Conservation (phyloP, 2,888 invertebrate genomes). For the Dynastes grantii region DNA sequence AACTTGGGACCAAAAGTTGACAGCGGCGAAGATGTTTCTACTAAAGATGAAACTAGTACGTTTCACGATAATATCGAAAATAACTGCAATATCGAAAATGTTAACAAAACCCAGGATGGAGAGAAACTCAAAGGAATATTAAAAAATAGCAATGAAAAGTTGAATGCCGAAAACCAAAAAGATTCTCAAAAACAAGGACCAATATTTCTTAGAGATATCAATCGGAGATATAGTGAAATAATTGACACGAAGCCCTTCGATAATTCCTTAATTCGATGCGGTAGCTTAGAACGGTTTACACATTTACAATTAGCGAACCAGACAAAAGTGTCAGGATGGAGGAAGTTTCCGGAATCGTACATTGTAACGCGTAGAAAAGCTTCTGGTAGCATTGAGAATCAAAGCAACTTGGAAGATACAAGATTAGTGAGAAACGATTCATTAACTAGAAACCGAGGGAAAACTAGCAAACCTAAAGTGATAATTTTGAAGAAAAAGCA, state of each 20-base stretch:
- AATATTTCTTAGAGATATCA: slow-evolving; percentile 60
- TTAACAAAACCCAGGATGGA: slow-evolving; percentile 3
- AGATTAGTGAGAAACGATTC: slow-evolving; percentile 23
- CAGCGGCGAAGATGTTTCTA: slow-evolving; percentile 53
- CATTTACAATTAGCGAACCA: slow-evolving; percentile 33
- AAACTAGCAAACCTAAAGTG: slow-evolving; percentile 59
- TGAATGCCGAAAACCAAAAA: slow-evolving; percentile 60
- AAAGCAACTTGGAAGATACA: slow-evolving; percentile 2
- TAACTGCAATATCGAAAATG: not conserved
- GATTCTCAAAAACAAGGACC: slow-evolving; percentile 52
- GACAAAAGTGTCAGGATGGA: slow-evolving; percentile 58
- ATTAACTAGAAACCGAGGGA: slow-evolving; percentile 41
- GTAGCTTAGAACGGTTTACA: slow-evolving; percentile 68
- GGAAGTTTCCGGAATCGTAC: slow-evolving; percentile 70
- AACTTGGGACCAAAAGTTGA: slow-evolving; percentile 69
- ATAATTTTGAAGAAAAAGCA: slow-evolving; percentile 63
- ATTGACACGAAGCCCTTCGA: slow-evolving; percentile 71
- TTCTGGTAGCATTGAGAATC: slow-evolving; percentile 8
- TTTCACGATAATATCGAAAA: not conserved
- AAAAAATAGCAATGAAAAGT: slow-evolving; percentile 63
- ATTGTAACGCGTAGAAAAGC: slow-evolving; percentile 65
- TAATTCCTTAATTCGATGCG: slow-evolving; percentile 70
- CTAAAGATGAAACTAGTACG: slow-evolving; percentile 8
- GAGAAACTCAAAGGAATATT: slow-evolving; percentile 64
- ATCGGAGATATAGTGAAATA: slow-evolving; percentile 73